Evolutionary conservation across 2,113 vertebrate species (phyloP).

Genomic region (Anthoscopus minutus): DNA sequence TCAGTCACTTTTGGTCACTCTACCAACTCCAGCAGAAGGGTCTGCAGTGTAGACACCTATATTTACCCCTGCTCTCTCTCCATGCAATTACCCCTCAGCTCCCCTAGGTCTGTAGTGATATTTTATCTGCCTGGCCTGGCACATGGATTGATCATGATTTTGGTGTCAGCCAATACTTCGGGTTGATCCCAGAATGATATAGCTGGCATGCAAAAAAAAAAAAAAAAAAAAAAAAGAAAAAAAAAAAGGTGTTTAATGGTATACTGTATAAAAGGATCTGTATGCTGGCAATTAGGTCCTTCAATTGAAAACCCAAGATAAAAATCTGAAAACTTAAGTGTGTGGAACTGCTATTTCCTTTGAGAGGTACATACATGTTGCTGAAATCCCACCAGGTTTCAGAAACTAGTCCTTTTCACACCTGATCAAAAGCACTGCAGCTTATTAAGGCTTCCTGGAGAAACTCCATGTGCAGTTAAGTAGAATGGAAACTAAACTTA

Average conservation of each 20-base stretch:
- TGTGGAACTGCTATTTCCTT: background rate
- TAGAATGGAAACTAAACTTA: background rate
- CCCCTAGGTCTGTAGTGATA: background rate
- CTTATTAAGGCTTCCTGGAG: background rate
- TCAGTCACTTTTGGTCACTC: background rate
- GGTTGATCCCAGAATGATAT: background rate
- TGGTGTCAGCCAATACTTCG: background rate
- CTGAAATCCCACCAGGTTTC: background rate
- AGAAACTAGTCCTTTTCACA: background rate
- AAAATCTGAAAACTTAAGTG: background rate
- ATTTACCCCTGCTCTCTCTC: background rate
- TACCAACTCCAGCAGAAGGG: accelerated
- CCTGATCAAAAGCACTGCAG: background rate
- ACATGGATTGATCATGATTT: background rate
- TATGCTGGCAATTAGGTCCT: background rate
- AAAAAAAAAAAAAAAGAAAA: background rate
- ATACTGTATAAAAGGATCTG: background rate
- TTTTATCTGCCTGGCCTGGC: background rate
- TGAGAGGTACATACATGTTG: background rate
- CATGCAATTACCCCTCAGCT: background rate
- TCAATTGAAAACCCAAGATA: background rate
- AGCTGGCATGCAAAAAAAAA: background rate
- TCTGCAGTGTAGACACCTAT: background rate
- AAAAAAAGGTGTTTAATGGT: background rate
- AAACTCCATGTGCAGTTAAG: background rate